Evolutionary conservation across 2,113 vertebrate species (phyloP).

Genomic region (Phrynocephalus versicolor): DNA sequence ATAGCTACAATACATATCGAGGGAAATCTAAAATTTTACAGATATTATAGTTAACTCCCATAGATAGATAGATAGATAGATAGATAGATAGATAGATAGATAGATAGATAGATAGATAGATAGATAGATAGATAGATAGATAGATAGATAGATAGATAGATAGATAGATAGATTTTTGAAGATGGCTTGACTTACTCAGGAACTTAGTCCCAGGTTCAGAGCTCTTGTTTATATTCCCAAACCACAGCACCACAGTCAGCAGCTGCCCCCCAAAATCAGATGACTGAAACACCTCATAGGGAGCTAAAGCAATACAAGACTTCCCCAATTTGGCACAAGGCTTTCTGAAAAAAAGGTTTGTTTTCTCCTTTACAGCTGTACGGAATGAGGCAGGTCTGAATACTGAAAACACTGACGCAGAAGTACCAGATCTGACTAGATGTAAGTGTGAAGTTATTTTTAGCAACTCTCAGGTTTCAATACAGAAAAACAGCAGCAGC

Average conservation of each 20-base stretch:
- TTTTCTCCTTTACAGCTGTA: constrained; percentile 49
- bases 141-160: too few species aligned
- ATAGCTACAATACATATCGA: constrained; percentile 27
- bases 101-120: too few species aligned
- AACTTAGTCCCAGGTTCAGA: constrained; percentile 42
- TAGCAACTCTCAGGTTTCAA: constrained; percentile 81
- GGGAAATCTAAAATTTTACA: neutral
- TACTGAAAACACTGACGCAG: constrained; percentile 47
- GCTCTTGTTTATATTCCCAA: constrained; percentile 54
- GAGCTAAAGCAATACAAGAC: constrained; percentile 28
- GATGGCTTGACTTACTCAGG: constrained; percentile 76
- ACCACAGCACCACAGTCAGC: constrained; percentile 42
- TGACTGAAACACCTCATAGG: constrained; percentile 43
- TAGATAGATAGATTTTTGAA: too few species aligned
- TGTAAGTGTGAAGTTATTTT: constrained; percentile 73
- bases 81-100: too few species aligned
- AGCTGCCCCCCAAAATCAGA: constrained; percentile 18
- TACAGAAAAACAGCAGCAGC: constrained; percentile 62
- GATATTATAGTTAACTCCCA: neutral
- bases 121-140: too few species aligned
- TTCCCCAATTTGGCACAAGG: constrained; percentile 8
- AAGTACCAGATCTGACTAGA: constrained; percentile 68
- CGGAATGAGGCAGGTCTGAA: constrained; percentile 43
- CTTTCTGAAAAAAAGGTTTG: constrained; percentile 31
- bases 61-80: too few species aligned